Evolutionary conservation across 2,888 invertebrate genomes (phyloP).

Genomic region (Dasysyrphus tricinctus): DNA sequence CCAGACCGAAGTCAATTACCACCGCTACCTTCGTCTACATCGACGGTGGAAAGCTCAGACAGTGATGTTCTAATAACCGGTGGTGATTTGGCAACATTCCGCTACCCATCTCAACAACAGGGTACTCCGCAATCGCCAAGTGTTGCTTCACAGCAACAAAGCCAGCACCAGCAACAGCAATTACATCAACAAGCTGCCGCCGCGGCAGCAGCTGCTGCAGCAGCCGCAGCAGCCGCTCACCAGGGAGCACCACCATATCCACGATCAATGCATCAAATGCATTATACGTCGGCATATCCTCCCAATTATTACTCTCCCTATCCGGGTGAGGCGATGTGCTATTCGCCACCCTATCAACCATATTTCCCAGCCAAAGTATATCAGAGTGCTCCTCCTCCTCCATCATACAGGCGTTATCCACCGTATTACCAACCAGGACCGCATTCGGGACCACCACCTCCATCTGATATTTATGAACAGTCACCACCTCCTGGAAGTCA

Average conservation of each 20-base stretch:
- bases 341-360: slow-evolving; percentile 84
- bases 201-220: slow-evolving; percentile 80
- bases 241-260: slow-evolving; percentile 81
- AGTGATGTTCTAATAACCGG: slow-evolving; percentile 80
- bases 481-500: slow-evolving; percentile 76
- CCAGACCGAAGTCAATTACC: slow-evolving; percentile 81
- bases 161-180: slow-evolving; percentile 80
- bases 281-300: slow-evolving; percentile 83
- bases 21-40: slow-evolving; percentile 79
- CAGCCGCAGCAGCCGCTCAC: slow-evolving; percentile 80
- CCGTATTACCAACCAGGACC: slow-evolving; percentile 80
- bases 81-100: slow-evolving; percentile 80
- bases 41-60: slow-evolving; percentile 80
- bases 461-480: slow-evolving; percentile 82
- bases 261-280: slow-evolving; percentile 83
- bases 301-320: slow-evolving; percentile 83
- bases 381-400: slow-evolving; percentile 82
- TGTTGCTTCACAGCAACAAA: slow-evolving; percentile 77
- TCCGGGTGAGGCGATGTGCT: slow-evolving; percentile 84
- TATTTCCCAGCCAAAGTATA: slow-evolving; percentile 85
- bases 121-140: slow-evolving; percentile 74
- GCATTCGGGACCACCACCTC: slow-evolving; percentile 78
- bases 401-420: slow-evolving; percentile 80
- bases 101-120: slow-evolving; percentile 78
- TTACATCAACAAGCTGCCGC: slow-evolving; percentile 78